These are phyloP conservation scores for Drosophila engyochracea DNA, from an alignment of 2,888 invertebrate species.

Conservation along the genomic window DNA sequence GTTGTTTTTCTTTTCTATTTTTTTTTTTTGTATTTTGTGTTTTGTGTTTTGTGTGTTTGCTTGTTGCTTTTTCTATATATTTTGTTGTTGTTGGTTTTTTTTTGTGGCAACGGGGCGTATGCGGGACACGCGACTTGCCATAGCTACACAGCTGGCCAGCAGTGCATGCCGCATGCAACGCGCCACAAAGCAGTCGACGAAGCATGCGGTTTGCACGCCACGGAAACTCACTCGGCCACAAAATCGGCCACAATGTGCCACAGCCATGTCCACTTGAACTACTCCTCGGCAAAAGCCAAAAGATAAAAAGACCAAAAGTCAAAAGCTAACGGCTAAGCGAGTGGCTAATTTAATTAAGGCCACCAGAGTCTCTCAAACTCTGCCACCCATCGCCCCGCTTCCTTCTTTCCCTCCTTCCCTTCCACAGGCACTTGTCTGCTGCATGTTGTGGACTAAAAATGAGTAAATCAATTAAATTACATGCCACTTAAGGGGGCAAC, in stretches of 20 bases:
- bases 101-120: constrained; percentile 48
- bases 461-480: constrained; percentile 5
- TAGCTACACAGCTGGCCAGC: constrained; percentile 44
- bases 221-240: constrained; percentile 63
- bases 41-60: constrained; percentile 5
- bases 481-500: constrained; percentile 1
- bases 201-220: constrained; percentile 56
- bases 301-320: constrained; percentile 15
- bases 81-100: constrained; percentile 9
- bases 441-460: not conserved
- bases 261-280: constrained; percentile 41
- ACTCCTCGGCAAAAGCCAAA: constrained; percentile 24
- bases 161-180: constrained; percentile 50
- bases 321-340: constrained; percentile 29
- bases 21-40: not conserved
- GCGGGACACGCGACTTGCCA: constrained; percentile 38
- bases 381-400: not conserved
- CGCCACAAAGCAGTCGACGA: constrained; percentile 58
- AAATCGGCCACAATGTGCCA: constrained; percentile 62
- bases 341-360: constrained; percentile 37
- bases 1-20: constrained; percentile 16
- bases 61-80: not conserved
- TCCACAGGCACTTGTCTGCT: not conserved
- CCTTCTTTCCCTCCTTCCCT: too few species aligned
- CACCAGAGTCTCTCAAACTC: not conserved